Conservation (phyloP, 2,888 invertebrate genomes). For the Standfussiana lucernea region DNA sequence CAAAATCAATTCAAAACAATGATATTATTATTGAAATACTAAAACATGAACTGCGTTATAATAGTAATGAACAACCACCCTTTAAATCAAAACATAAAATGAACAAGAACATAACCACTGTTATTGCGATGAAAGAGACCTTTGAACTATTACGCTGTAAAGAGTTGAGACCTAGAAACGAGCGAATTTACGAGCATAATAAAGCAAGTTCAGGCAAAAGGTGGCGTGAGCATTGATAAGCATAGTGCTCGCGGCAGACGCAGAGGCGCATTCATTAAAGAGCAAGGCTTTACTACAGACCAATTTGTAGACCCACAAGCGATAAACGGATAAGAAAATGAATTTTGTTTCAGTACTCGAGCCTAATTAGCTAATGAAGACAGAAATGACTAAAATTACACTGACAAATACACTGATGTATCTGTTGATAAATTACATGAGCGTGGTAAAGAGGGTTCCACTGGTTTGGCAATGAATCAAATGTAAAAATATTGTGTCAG, state of each 20-base stretch:
- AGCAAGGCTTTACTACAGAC: conserved; percentile 45
- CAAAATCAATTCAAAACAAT: background rate
- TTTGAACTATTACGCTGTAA: conserved; percentile 49
- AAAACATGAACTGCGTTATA: background rate
- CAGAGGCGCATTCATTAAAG: conserved; percentile 64
- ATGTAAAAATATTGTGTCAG: conserved; percentile 19
- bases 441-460: conserved; percentile 16
- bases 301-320: conserved; percentile 52
- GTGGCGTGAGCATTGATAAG: conserved; percentile 66
- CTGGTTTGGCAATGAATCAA: conserved; percentile 44
- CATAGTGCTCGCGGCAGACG: conserved; percentile 63
- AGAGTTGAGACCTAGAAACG: conserved; percentile 57
- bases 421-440: conserved; percentile 37
- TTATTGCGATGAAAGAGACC: conserved; percentile 49
- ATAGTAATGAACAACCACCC: conserved; percentile 3
- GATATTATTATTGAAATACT: background rate
- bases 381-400: conserved; percentile 14
- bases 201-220: conserved; percentile 58
- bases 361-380: conserved; percentile 57
- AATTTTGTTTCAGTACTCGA: conserved; percentile 28
- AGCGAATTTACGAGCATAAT: conserved; percentile 60
- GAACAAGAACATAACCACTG: conserved; percentile 27
- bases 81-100: conserved; percentile 43
- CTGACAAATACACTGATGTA: conserved; percentile 16
- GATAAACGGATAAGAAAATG: conserved; percentile 48